Conservation (phyloP, 2,113 vertebrate genomes). For the Calyptomena viridis region DNA sequence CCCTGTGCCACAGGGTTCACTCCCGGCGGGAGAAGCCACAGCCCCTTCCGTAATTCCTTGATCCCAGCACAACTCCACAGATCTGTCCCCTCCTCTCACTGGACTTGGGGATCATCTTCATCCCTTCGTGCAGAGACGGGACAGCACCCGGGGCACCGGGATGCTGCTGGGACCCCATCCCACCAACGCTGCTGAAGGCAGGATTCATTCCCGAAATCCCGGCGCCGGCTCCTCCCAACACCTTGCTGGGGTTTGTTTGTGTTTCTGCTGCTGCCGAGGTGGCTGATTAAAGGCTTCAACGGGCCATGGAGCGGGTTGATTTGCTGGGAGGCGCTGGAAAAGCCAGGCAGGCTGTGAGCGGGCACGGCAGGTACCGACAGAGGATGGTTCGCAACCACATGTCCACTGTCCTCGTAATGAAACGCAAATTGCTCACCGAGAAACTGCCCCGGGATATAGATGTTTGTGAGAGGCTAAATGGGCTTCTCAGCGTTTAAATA, state of each 20-base stretch:
- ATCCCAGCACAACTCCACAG: accelerated
- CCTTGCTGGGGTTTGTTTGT: neutral
- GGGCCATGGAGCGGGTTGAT: neutral
- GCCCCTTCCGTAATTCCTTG: neutral
- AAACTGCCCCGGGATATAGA: neutral
- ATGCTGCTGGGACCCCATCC: neutral
- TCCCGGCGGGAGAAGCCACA: accelerated
- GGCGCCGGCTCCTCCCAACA: accelerated
- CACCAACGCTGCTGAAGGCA: too few relatives aligned
- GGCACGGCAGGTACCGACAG: neutral
- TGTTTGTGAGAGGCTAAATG: neutral
- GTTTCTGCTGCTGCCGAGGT: neutral
- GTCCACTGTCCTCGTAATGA: neutral
- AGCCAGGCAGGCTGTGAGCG: neutral
- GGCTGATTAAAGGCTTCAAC: slow-evolving; percentile 11
- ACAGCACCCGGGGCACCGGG: accelerated
- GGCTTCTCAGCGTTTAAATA: neutral
- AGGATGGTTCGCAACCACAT: neutral
- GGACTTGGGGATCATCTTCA: neutral
- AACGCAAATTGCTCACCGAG: neutral
- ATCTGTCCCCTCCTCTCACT: accelerated
- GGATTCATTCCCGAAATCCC: accelerated
- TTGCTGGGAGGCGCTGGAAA: neutral
- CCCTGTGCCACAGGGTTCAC: accelerated
- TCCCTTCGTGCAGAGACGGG: accelerated